These are phyloP conservation scores for Eriocheir sinensis DNA, from an alignment of 1,140 invertebrate species.

Conservation along the genomic window DNA sequence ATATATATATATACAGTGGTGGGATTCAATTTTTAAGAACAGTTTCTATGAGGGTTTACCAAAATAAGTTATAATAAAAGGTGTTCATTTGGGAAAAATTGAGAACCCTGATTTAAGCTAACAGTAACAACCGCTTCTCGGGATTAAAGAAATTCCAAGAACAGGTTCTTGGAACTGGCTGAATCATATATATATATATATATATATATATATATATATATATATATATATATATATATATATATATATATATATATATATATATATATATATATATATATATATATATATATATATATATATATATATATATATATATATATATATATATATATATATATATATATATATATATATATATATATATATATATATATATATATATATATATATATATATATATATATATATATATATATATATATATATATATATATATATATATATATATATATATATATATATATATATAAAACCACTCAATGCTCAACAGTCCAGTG, in stretches of 20 bases:
- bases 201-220: constrained; percentile 34
- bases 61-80: no score
- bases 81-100: no score
- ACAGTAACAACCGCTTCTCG: no score
- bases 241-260: constrained; percentile 7
- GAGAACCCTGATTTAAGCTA: no score
- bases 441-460: constrained; percentile 47
- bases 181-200: constrained; percentile 19
- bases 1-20: background rate
- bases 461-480: background rate
- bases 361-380: background rate
- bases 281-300: background rate
- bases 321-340: constrained; percentile 44
- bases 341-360: background rate
- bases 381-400: background rate
- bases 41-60: no score
- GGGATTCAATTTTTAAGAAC: no score
- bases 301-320: constrained; percentile 50
- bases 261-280: constrained; percentile 2
- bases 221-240: constrained; percentile 17
- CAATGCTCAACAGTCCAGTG: no score
- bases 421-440: constrained; percentile 35
- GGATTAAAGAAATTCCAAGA: no score
- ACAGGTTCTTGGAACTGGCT: no score
- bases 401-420: constrained; percentile 16